A percentile compares a stretch with the other conserved stretches of the same genome.
These are phyloP conservation scores for Chydorus sphaericus DNA, from an alignment of 2,888 invertebrate genomes.

Conservation along the genomic window DNA sequence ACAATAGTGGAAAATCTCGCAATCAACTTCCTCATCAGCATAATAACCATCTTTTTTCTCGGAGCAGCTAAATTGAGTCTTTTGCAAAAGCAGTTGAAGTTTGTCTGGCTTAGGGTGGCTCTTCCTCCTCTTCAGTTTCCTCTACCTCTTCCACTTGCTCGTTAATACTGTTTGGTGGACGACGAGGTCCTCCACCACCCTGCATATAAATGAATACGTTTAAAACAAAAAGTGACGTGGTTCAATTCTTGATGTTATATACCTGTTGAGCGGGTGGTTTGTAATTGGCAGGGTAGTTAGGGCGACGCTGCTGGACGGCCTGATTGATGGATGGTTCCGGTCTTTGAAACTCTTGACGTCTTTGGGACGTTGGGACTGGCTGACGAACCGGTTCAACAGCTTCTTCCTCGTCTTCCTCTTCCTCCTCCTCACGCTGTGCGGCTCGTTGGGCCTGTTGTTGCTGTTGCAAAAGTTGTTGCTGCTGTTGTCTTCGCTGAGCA, in stretches of 20 bases:
- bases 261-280: neutral
- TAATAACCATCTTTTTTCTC: slow-evolving; percentile 76
- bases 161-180: neutral
- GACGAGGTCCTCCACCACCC: neutral
- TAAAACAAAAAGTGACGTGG: no score
- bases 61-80: slow-evolving; percentile 68
- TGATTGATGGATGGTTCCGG: neutral
- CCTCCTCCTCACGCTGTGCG: no score
- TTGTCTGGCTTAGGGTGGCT: slow-evolving; percentile 74
- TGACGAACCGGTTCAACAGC: neutral
- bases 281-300: slow-evolving; percentile 1
- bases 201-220: no score
- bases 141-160: neutral
- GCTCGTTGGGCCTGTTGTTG: slow-evolving; percentile 3
- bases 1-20: slow-evolving; percentile 88
- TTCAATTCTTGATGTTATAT: no score
- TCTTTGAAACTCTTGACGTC: no score
- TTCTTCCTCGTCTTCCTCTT: no score
- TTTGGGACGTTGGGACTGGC: no score
- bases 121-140: slow-evolving; percentile 45
- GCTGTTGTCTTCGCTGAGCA: neutral
- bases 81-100: slow-evolving; percentile 56
- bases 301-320: no score
- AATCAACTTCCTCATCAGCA: slow-evolving; percentile 72
- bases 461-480: neutral